phyloP scores from a whole-genome alignment of 2,113 vertebrate genomes.

The Rhabdornis inornatus region DNA sequence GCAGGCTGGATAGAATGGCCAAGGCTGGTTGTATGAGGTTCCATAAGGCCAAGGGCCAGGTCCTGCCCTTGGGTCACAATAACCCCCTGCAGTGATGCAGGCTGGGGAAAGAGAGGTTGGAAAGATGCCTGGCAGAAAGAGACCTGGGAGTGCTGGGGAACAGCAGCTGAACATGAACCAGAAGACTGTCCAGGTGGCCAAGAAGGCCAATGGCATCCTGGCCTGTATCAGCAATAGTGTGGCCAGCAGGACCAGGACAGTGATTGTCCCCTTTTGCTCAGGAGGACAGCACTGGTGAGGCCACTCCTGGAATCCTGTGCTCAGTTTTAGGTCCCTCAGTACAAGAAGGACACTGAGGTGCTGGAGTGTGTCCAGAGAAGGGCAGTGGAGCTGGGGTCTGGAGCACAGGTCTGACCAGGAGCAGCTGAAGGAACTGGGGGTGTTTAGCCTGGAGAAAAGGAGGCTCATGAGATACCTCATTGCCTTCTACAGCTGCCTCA shows the following conservation, averaged over 20 bases:
- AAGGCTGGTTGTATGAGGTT: background rate
- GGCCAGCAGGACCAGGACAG: background rate
- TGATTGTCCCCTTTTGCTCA: accelerated
- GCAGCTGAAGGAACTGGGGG: accelerated
- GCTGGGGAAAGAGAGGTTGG: background rate
- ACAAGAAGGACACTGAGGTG: background rate
- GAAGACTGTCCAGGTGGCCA: background rate
- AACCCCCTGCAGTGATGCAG: too few species aligned
- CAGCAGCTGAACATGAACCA: background rate
- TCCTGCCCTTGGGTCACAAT: background rate
- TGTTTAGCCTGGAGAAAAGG: background rate
- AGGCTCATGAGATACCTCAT: background rate
- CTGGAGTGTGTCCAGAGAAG: background rate
- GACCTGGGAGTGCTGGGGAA: accelerated
- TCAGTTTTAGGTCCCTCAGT: background rate
- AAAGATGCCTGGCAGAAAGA: background rate
- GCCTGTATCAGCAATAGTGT: accelerated
- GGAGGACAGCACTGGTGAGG: background rate
- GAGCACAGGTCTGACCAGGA: background rate
- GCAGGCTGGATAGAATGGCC: background rate
- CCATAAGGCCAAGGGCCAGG: background rate
- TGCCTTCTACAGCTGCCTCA: background rate
- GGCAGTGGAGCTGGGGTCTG: background rate
- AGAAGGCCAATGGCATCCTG: accelerated
- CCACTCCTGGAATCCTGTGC: accelerated